Percentiles rank a stretch among this genome's conserved stretches.
These are phyloP conservation scores for Xylota sylvarum DNA, from an alignment of 2,888 invertebrate genomes.

Conservation along the genomic window DNA sequence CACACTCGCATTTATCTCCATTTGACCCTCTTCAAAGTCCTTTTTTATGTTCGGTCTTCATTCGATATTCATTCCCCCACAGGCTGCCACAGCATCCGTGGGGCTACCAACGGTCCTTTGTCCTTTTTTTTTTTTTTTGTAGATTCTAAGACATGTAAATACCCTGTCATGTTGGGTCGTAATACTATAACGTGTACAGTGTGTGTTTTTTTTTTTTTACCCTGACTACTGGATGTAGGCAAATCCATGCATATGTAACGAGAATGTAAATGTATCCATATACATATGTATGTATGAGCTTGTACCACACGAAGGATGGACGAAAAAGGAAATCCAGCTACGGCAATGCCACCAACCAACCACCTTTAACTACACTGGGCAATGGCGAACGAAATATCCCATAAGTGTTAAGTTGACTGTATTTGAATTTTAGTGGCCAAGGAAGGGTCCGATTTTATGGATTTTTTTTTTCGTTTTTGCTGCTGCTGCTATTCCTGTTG, in stretches of 20 bases:
- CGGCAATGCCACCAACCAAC: slow-evolving; percentile 48
- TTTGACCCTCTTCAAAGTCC: slow-evolving; percentile 85
- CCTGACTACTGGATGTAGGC: slow-evolving; percentile 48
- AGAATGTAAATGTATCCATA: slow-evolving; percentile 54
- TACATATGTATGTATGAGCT: not conserved
- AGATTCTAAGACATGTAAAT: slow-evolving; percentile 78
- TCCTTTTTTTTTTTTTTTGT: slow-evolving; percentile 65
- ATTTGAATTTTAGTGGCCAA: slow-evolving; percentile 76
- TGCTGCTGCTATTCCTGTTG: slow-evolving; percentile 16
- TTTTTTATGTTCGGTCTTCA: slow-evolving; percentile 80
- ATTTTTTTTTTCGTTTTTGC: slow-evolving; percentile 15
- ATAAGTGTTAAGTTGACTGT: slow-evolving; percentile 77
- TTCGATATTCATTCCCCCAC: slow-evolving; percentile 77
- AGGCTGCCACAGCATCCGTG: slow-evolving; percentile 72
- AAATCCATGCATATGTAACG: slow-evolving; percentile 75
- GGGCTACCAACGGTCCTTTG: slow-evolving; percentile 74
- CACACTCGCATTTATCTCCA: slow-evolving; percentile 84
- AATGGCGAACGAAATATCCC: slow-evolving; percentile 69
- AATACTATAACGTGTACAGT: slow-evolving; percentile 54
- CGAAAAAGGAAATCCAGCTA: slow-evolving; percentile 42
- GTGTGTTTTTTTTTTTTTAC: slow-evolving; percentile 37
- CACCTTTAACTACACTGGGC: slow-evolving; percentile 72
- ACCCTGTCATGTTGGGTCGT: slow-evolving; percentile 78
- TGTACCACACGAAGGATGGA: slow-evolving; percentile 34
- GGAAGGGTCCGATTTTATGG: slow-evolving; percentile 67